phyloP scores from a whole-genome alignment of 2,888 invertebrate species.

The Protonemura montana region DNA sequence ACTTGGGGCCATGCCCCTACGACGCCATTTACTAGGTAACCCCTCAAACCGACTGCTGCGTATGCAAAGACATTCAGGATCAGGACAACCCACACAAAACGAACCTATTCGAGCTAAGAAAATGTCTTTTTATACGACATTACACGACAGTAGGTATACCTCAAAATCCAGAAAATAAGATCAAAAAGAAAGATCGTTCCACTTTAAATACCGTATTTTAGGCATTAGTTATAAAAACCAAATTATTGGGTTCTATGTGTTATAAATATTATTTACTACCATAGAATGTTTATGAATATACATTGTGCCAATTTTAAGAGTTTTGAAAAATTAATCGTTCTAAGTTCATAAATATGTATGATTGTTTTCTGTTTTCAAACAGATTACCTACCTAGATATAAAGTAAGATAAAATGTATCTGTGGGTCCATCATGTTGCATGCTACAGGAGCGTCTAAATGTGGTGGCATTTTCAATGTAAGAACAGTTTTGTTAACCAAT shows the following conservation, averaged over 20 bases:
- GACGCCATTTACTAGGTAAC: too few relatives aligned
- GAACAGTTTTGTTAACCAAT: slow-evolving; percentile 2
- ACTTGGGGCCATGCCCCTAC: too few relatives aligned
- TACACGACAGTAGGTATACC: too few relatives aligned
- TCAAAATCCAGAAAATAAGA: too few relatives aligned
- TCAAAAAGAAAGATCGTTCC: too few relatives aligned
- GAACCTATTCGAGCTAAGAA: too few relatives aligned
- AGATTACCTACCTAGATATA: background rate
- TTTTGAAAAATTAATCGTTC: background rate
- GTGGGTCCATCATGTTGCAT: background rate
- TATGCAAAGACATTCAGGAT: too few relatives aligned
- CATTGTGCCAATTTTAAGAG: background rate
- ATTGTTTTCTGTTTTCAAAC: background rate
- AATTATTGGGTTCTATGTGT: background rate
- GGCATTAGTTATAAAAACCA: too few relatives aligned
- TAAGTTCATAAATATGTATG: background rate
- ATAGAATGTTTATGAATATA: background rate
- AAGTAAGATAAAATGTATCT: background rate
- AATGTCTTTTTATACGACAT: too few relatives aligned
- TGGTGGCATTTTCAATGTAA: background rate
- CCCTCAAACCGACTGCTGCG: too few relatives aligned
- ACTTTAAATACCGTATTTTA: too few relatives aligned
- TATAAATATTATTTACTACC: background rate
- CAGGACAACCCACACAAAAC: too few relatives aligned
- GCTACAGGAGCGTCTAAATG: background rate